Percentiles rank a stretch among this genome's conserved stretches.
Conservation (phyloP, 2,113 vertebrate species). For the Aegotheles bennettii region DNA sequence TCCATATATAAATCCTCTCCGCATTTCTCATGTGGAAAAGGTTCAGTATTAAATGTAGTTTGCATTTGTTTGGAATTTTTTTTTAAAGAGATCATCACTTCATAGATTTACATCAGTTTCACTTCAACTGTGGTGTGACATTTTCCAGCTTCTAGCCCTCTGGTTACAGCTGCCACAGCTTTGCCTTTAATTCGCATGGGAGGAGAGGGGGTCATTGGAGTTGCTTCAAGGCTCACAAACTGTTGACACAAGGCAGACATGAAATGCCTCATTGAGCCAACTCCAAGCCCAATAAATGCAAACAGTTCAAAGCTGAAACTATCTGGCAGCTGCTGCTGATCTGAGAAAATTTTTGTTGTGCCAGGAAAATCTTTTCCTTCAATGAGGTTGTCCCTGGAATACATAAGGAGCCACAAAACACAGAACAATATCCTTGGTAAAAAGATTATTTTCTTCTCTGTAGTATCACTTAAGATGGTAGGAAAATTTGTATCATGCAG, state of each 20-base stretch:
- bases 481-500: neutral
- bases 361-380: slow-evolving; percentile 53
- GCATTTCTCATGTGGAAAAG: neutral
- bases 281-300: slow-evolving; percentile 47
- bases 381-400: slow-evolving; percentile 32
- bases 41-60: neutral
- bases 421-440: slow-evolving; percentile 15
- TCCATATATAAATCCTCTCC: neutral
- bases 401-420: slow-evolving; percentile 19
- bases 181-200: neutral
- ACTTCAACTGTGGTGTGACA: slow-evolving; percentile 13
- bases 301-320: slow-evolving; percentile 50
- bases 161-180: neutral
- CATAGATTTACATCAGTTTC: neutral
- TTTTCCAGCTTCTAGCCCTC: slow-evolving; percentile 8
- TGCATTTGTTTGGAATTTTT: neutral
- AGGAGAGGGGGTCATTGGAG: neutral
- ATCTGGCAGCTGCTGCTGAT: slow-evolving; percentile 51
- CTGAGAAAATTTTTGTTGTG: slow-evolving; percentile 12
- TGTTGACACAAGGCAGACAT: slow-evolving; percentile 46
- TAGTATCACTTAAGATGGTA: neutral
- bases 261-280: slow-evolving; percentile 47
- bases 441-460: slow-evolving; percentile 27
- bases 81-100: neutral
- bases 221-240: slow-evolving; percentile 37